Conservation (phyloP, 2,888 invertebrate genomes). For the Argyra leucocephala region DNA sequence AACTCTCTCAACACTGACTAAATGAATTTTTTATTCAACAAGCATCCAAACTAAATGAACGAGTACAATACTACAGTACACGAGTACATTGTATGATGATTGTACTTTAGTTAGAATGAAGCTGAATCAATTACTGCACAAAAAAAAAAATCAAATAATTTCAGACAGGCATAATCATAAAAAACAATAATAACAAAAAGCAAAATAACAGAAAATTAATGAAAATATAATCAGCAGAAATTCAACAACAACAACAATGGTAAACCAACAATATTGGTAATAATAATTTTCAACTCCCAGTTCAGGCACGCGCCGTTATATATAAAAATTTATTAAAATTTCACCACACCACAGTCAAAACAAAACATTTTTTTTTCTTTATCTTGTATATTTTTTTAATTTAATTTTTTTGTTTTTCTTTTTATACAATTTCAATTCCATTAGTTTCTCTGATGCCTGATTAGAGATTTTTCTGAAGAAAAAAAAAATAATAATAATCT, state of each 20-base stretch:
- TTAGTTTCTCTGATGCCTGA: no score
- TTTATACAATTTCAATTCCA: neutral
- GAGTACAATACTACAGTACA: no score
- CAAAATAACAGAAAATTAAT: neutral
- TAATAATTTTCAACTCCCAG: neutral
- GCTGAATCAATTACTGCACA: no score
- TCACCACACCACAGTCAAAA: conserved; percentile 1
- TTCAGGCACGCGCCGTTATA: neutral
- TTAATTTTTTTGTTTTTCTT: neutral
- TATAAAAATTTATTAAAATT: neutral
- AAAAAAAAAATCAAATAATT: no score
- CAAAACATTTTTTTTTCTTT: neutral
- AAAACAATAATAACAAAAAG: neutral
- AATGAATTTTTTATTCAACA: no score
- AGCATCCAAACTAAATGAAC: no score
- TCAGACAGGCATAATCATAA: neutral
- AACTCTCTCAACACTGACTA: neutral
- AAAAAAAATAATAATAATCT: no score
- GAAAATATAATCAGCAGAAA: neutral
- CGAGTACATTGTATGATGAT: no score
- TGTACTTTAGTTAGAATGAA: no score
- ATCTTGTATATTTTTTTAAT: neutral
- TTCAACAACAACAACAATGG: neutral
- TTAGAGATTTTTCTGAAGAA: no score
- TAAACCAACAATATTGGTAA: neutral